Evolutionary conservation across 1,140 invertebrate genomes (phyloP).

Genomic region (Stegodyphus mimosarum): DNA sequence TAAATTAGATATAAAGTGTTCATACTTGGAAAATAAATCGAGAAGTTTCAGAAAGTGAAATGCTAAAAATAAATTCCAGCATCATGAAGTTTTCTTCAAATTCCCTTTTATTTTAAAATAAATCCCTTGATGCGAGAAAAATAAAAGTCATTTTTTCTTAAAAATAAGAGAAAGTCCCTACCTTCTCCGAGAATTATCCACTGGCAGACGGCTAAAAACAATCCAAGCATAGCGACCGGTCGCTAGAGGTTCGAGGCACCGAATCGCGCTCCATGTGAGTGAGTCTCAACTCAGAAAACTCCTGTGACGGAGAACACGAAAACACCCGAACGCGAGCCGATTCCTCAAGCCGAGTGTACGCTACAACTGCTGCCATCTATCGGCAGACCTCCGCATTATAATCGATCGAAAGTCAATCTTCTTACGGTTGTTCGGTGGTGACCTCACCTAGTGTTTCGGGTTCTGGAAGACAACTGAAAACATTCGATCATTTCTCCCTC

Average conservation of each 20-base stretch:
- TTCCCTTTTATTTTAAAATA: no score
- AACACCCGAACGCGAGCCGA: background rate
- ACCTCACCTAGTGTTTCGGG: conserved; percentile 53
- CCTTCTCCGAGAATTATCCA: conserved; percentile 56
- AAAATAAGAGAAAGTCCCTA: background rate
- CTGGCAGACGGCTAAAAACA: conserved; percentile 21
- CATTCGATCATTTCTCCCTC: conserved; percentile 52
- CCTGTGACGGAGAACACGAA: background rate
- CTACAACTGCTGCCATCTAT: conserved; percentile 26
- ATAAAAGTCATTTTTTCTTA: no score
- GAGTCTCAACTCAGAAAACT: conserved; percentile 28
- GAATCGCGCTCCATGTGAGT: conserved; percentile 46
- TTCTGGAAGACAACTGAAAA: conserved; percentile 59
- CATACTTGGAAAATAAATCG: no score
- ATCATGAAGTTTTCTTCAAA: no score
- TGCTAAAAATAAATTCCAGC: no score
- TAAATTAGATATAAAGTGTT: no score
- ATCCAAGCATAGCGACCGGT: conserved; percentile 52
- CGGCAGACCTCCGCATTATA: background rate
- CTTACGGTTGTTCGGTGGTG: conserved; percentile 45
- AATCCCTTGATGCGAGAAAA: no score
- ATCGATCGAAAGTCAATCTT: conserved; percentile 59
- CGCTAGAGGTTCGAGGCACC: conserved; percentile 3
- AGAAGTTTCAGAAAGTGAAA: no score
- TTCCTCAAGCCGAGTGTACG: background rate